A percentile compares a stretch with the other conserved stretches of the same genome.
phyloP scores from a whole-genome alignment of 1,140 invertebrate genomes.

The Platyura marginata region DNA sequence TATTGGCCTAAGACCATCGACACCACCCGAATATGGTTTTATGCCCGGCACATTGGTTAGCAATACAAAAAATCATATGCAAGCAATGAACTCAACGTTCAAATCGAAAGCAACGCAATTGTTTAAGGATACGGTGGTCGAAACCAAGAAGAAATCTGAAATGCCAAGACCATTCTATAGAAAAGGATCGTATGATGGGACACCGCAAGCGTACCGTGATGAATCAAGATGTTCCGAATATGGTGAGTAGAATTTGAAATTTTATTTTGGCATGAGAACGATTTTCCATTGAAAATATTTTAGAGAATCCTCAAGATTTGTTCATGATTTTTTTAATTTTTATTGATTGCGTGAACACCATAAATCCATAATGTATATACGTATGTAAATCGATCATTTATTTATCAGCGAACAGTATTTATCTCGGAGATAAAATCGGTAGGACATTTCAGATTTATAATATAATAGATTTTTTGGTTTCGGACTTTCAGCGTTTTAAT shows the following conservation, averaged over 20 bases:
- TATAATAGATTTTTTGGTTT: no score
- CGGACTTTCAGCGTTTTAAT: no score
- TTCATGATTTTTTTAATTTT: constrained; percentile 1
- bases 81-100: constrained; percentile 46
- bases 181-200: constrained; percentile 21
- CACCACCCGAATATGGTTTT: constrained; percentile 39
- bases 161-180: constrained; percentile 32
- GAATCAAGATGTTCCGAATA: constrained; percentile 36
- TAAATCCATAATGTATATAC: no score
- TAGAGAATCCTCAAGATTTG: neutral
- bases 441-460: no score
- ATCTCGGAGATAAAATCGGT: no score
- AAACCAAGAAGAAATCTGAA: constrained; percentile 31
- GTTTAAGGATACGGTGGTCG: constrained; percentile 40
- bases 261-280: neutral
- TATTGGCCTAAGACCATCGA: constrained; percentile 30
- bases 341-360: no score
- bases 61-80: constrained; percentile 26
- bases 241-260: constrained; percentile 12
- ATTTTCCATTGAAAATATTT: neutral
- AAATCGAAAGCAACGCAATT: constrained; percentile 51
- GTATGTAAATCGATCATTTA: no score
- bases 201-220: constrained; percentile 45
- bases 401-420: no score
- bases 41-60: constrained; percentile 25